Base-by-base conservation (phyloP, 2,797 vertebrate genomes). In the Rhinoraja longicauda region DNA sequence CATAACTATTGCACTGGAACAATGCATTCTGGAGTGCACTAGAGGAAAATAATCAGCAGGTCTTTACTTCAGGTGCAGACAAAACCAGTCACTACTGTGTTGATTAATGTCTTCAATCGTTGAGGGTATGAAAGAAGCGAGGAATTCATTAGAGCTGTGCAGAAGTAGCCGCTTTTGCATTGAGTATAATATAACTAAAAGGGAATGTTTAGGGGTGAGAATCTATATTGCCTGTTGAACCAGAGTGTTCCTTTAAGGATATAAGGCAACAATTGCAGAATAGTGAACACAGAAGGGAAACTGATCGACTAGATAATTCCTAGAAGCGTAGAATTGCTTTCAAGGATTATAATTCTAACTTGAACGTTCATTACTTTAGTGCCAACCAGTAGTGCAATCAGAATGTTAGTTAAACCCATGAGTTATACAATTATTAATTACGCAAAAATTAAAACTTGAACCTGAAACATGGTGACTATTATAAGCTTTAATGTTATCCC, bases 41-140 rank as follows among this genome's bases (percentile, higher is more conserved):
- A 45, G 70, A 53, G 64, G 39, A 73, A 91, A 91, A 67, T 64
- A 73, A 72, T 82, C 79, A 82, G 1, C 36, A 82, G 5, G 59
- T 32, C 59, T 86, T 86, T 17, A 59, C 82, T 32, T 86, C n/a
- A 57, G n/a, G n/a, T 45, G 70, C 32, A 45, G 67, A 39, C 90
- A 73, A 45, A 91, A 73, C 64, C 39, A 91, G 67, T 72, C 32
- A 53, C 67, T 73, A 70, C 36, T 72, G 32, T 36, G 39, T 90
- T 90, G 90, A 73, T 91, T 86, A 90, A 70, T 90, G 90, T 39
- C 36, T 91, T 64, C 39, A 73, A 72, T 91, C 21, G 10, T 90
- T 26, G 21, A 45, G 67, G 32, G 64, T 32, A 64, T 24, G 86
- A 82, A 86, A 32, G 4, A 73, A 53, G 90, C 0, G 12, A 79